Evolutionary conservation across 2,888 invertebrate genomes (phyloP).

Genomic region (Parnassius orleans): DNA sequence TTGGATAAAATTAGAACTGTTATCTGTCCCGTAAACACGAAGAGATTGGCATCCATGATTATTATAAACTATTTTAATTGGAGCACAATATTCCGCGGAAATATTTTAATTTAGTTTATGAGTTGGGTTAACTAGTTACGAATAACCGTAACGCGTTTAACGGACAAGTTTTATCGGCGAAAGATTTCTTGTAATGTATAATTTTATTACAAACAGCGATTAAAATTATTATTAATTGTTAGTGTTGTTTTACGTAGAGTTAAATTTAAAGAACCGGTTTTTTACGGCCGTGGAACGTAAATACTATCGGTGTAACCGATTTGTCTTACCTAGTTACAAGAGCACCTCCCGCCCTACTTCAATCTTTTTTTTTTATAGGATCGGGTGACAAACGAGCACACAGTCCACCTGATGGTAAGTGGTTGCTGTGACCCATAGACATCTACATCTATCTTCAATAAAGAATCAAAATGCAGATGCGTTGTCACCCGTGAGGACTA

Average conservation of each 20-base stretch:
- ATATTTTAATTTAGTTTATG: slow-evolving; percentile 64
- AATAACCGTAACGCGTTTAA: slow-evolving; percentile 39
- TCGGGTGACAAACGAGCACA: too few species aligned
- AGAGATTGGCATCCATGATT: slow-evolving; percentile 33
- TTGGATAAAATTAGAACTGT: too few species aligned
- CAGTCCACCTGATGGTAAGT: too few species aligned
- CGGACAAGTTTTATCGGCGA: slow-evolving; percentile 30
- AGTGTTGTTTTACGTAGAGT: slow-evolving; percentile 11
- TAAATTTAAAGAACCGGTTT: slow-evolving; percentile 16
- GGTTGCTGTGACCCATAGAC: too few species aligned
- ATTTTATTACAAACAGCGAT: slow-evolving; percentile 33
- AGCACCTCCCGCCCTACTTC: too few species aligned
- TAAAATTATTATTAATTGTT: slow-evolving; percentile 31
- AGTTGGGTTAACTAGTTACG: slow-evolving; percentile 39
- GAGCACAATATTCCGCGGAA: slow-evolving; percentile 47
- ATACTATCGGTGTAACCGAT: not conserved
- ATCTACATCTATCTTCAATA: too few species aligned
- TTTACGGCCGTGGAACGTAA: not conserved
- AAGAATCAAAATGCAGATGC: too few species aligned
- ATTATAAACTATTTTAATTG: slow-evolving; percentile 58
- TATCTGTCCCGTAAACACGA: not conserved
- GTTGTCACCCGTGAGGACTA: too few species aligned
- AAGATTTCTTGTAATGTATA: slow-evolving; percentile 33
- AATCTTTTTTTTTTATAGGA: too few species aligned
- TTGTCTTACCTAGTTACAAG: too few species aligned